These are phyloP conservation scores for Drosophila melanogaster DNA, from an alignment of 1,140 invertebrate species.

Conservation along the genomic window Release_6_plus_ISO1_MT NC_004354.4:7226501-7227000, in stretches of 20 bases:
- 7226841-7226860: constrained; percentile 43
- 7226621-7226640: constrained; percentile 9
- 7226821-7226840: constrained; percentile 26
- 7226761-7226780: constrained; percentile 49
- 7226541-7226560: constrained; percentile 2
- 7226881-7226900: constrained; percentile 5
- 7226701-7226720: constrained; percentile 62
- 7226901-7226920: constrained; percentile 35
- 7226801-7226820: constrained; percentile 47
- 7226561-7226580: constrained; percentile 7
- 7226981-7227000: constrained; percentile 80
- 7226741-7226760: constrained; percentile 39
- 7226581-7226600: constrained; percentile 15
- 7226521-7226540: constrained; percentile 20
- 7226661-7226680: not conserved
- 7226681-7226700: constrained; percentile 6
- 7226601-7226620: not conserved
- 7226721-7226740: constrained; percentile 81
- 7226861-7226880: constrained; percentile 5
- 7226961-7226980: constrained; percentile 84
- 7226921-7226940: constrained; percentile 65
- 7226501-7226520: constrained; percentile 11
- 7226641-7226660: constrained; percentile 44
- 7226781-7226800: constrained; percentile 39
- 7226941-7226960: constrained; percentile 84